Evolutionary conservation across 1,140 invertebrate genomes (phyloP).

Genomic region (Anoplolepis gracilipes): DNA sequence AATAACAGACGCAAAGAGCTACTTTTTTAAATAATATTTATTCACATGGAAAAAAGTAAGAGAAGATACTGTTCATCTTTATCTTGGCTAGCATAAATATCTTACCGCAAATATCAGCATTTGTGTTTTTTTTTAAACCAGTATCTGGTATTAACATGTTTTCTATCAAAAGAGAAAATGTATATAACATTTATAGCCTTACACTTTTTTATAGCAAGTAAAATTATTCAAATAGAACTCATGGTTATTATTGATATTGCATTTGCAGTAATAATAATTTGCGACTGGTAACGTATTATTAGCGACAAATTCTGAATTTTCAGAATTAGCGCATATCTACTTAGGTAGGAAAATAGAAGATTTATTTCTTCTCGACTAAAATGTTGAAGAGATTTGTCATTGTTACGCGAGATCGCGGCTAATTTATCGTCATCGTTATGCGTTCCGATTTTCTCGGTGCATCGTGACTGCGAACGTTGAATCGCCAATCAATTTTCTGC

Average conservation of each 20-base stretch:
- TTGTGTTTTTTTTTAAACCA: not conserved
- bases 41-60: not conserved
- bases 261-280: not conserved
- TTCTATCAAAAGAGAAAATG: not conserved
- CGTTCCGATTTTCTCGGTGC: not conserved
- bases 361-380: not conserved
- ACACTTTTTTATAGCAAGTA: not conserved
- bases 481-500: conserved; percentile 17
- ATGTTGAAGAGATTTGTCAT: not conserved
- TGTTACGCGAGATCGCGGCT: conserved; percentile 6
- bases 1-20: not conserved
- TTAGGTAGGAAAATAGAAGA: conserved; percentile 8
- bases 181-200: not conserved
- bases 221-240: not conserved
- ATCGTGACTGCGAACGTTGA: not conserved
- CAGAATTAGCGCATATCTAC: not conserved
- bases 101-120: not conserved
- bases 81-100: not conserved
- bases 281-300: not conserved
- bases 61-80: not conserved
- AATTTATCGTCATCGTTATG: conserved; percentile 28
- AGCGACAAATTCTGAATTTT: conserved; percentile 11
- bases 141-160: not conserved
- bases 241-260: not conserved
- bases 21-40: conserved; percentile 17